A percentile compares a stretch with the other conserved stretches of the same genome.
These are phyloP conservation scores for Tapirus terrestris DNA, from an alignment of 2,113 vertebrate genomes.

Conservation along the genomic window DNA sequence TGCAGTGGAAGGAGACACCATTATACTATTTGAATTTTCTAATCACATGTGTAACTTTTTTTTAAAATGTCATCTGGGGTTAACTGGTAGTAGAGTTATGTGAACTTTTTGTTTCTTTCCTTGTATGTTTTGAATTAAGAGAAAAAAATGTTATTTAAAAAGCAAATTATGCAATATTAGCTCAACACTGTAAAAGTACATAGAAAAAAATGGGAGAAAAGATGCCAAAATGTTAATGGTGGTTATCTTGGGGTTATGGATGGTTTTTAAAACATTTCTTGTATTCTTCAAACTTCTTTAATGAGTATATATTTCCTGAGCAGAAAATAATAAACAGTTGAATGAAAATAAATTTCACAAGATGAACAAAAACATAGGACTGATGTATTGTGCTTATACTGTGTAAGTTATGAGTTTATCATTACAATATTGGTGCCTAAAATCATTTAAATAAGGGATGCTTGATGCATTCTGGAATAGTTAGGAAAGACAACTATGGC, in stretches of 20 bases:
- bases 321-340: conserved; percentile 42
- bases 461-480: background rate
- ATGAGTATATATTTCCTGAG: background rate
- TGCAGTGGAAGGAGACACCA: background rate
- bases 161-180: background rate
- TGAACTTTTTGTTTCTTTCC: background rate
- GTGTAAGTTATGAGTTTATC: conserved; percentile 22
- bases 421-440: background rate
- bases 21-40: background rate
- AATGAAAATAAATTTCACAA: background rate
- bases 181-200: background rate
- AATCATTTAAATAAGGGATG: background rate
- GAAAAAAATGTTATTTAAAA: background rate
- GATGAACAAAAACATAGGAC: background rate
- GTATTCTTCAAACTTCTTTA: background rate
- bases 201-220: conserved; percentile 1
- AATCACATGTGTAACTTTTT: background rate
- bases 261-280: conserved; percentile 4
- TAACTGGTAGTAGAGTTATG: background rate
- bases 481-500: background rate
- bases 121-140: background rate
- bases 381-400: background rate
- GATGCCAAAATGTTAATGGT: background rate
- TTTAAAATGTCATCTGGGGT: background rate
- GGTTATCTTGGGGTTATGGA: background rate